Evolutionary conservation across 2,113 vertebrate genomes (phyloP).

Genomic region (Passer domesticus): DNA sequence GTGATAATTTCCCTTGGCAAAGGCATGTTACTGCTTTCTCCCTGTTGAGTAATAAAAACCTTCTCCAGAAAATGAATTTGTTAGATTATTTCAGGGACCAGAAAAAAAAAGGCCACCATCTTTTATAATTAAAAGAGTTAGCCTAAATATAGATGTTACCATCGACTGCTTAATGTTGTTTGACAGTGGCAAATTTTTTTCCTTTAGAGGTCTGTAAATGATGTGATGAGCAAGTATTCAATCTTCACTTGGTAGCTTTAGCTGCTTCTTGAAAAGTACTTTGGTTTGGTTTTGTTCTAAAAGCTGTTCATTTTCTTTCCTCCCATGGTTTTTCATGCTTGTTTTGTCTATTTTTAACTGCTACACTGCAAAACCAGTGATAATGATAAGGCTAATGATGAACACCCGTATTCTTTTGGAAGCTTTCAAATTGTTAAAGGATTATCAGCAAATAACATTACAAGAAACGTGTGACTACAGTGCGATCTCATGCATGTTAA

Average conservation of each 20-base stretch:
- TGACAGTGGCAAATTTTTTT: conserved; percentile 6
- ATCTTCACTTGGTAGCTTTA: neutral
- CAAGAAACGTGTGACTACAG: rapidly evolving
- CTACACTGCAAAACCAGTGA: neutral
- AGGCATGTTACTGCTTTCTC: neutral
- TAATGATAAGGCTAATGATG: neutral
- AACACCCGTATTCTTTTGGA: neutral
- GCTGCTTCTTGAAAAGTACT: neutral
- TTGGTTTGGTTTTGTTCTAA: neutral
- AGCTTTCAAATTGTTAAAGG: neutral
- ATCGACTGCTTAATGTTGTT: neutral
- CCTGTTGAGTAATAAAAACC: neutral
- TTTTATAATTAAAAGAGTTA: neutral
- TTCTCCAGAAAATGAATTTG: neutral
- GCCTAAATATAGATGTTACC: neutral
- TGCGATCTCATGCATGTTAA: neutral
- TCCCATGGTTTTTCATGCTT: neutral
- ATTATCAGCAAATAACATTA: neutral
- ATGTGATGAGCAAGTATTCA: neutral
- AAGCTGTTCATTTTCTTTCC: neutral
- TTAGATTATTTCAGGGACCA: neutral
- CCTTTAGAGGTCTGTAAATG: neutral
- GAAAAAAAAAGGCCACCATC: neutral
- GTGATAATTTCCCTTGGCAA: conserved; percentile 3
- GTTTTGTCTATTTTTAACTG: neutral